A percentile compares a stretch with the other conserved stretches of the same genome.
phyloP scores from a whole-genome alignment of 2,888 invertebrate genomes.

The Drosophila gaucha region DNA sequence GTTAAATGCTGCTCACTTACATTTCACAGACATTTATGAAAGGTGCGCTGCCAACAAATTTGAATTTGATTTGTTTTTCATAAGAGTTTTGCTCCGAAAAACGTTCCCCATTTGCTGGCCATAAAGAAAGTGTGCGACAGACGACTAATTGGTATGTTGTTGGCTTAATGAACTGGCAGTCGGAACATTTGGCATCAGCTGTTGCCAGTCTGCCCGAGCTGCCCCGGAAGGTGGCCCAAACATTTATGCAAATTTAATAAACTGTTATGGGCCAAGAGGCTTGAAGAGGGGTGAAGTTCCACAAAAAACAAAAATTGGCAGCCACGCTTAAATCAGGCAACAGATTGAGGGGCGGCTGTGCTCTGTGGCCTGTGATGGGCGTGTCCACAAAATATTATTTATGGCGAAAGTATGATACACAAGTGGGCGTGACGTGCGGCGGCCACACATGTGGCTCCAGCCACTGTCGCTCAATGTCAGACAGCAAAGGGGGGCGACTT shows the following conservation, averaged over 20 bases:
- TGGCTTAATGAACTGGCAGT: constrained; percentile 65
- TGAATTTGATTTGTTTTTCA: constrained; percentile 20
- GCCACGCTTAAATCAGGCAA: constrained; percentile 48
- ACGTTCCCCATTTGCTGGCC: constrained; percentile 23
- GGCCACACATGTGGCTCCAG: constrained; percentile 64
- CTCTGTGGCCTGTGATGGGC: constrained; percentile 32
- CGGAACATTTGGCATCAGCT: constrained; percentile 64
- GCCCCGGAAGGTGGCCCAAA: constrained; percentile 27
- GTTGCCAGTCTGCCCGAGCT: constrained; percentile 34
- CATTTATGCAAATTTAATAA: constrained; percentile 82
- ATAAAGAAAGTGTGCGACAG: constrained; percentile 35
- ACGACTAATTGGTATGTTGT: constrained; percentile 69
- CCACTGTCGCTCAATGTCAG: constrained; percentile 67
- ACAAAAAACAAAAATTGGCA: constrained; percentile 10
- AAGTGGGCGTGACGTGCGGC: constrained; percentile 57
- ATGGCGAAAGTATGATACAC: constrained; percentile 61
- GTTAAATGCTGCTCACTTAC: background rate
- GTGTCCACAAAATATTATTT: constrained; percentile 73
- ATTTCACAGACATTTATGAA: background rate
- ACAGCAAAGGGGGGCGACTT: constrained; percentile 14
- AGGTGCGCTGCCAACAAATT: constrained; percentile 27
- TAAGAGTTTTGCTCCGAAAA: no score
- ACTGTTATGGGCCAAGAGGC: constrained; percentile 44
- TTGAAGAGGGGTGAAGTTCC: background rate
- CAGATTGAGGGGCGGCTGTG: constrained; percentile 40